A percentile compares a stretch with the other conserved stretches of the same genome.
Evolutionary conservation across 2,113 vertebrate species (phyloP).

Genomic region (Polypterus senegalus): DNA sequence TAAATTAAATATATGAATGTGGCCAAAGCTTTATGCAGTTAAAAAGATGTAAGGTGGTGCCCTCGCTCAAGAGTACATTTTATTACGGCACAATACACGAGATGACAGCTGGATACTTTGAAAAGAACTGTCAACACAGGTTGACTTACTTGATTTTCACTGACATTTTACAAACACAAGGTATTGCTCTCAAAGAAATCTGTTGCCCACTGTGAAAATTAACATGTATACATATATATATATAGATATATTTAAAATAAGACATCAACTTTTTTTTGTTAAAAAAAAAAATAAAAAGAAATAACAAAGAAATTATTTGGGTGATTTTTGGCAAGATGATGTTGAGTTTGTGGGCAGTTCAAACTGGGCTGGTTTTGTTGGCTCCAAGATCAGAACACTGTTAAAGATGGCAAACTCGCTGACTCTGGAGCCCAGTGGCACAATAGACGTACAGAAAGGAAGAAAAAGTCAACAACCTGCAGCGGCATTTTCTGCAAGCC

Average conservation of each 20-base stretch:
- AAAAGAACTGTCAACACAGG: conserved; percentile 47
- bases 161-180: conserved; percentile 60
- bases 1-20: conserved; percentile 78
- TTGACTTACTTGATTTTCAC: conserved; percentile 67
- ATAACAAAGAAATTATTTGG: conserved; percentile 53
- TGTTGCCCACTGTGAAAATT: conserved; percentile 92
- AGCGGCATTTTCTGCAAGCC: conserved; percentile 38
- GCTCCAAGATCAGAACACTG: conserved; percentile 51
- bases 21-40: conserved; percentile 87
- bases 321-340: conserved; percentile 64
- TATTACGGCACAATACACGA: conserved; percentile 51
- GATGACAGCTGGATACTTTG: conserved; percentile 37
- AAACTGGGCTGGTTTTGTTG: conserved; percentile 48
- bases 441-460: conserved; percentile 40
- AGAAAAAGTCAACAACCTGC: conserved; percentile 40
- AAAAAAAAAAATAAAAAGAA: conserved; percentile 49
- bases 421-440: conserved; percentile 53
- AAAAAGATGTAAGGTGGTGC: conserved; percentile 51
- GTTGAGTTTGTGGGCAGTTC: conserved; percentile 64
- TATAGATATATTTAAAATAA: conserved; percentile 68
- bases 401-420: conserved; percentile 40
- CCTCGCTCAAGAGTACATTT: conserved; percentile 54
- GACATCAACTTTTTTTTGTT: conserved; percentile 46
- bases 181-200: conserved; percentile 60
- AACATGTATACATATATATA: conserved; percentile 65